Evolutionary conservation across 2,797 vertebrate species (phyloP).

Genomic region (Tokudaia tokunoshimensis): DNA sequence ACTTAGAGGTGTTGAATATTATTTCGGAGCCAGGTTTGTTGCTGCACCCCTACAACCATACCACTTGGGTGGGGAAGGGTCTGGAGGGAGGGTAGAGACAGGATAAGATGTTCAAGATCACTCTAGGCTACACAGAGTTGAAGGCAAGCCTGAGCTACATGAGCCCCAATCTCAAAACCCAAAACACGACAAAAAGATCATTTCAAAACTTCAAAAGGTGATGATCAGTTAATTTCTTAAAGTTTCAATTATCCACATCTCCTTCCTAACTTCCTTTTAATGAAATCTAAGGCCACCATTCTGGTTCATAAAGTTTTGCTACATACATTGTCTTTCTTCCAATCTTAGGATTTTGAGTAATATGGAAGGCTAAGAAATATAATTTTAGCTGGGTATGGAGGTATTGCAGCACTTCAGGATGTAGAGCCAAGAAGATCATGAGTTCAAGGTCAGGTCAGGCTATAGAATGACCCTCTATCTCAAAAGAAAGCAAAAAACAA

Average conservation of each 20-base stretch:
- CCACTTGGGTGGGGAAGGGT: not conserved
- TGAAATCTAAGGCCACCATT: constrained; percentile 13
- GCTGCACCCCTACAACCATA: too few species aligned
- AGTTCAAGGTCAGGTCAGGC: not conserved
- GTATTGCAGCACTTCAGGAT: not conserved
- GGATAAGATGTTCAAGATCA: not conserved
- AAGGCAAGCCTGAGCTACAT: not conserved
- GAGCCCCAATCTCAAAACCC: not conserved
- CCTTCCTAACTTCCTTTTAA: constrained; percentile 58
- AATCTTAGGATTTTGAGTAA: constrained; percentile 10
- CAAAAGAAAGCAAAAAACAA: not conserved
- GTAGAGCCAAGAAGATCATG: not conserved
- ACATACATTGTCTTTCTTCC: constrained; percentile 15
- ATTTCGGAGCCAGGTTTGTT: not conserved
- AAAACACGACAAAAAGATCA: not conserved
- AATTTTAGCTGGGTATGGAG: not conserved
- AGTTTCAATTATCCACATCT: constrained; percentile 7
- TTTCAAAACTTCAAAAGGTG: constrained; percentile 54
- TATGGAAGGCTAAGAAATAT: not conserved
- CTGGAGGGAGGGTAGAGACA: not conserved
- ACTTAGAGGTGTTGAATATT: not conserved
- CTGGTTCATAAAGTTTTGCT: not conserved
- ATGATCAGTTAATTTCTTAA: constrained; percentile 38
- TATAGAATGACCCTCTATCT: not conserved
- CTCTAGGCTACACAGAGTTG: not conserved